phyloP scores from a whole-genome alignment of 2,797 vertebrate species.

The Sorex maritimensis region DNA sequence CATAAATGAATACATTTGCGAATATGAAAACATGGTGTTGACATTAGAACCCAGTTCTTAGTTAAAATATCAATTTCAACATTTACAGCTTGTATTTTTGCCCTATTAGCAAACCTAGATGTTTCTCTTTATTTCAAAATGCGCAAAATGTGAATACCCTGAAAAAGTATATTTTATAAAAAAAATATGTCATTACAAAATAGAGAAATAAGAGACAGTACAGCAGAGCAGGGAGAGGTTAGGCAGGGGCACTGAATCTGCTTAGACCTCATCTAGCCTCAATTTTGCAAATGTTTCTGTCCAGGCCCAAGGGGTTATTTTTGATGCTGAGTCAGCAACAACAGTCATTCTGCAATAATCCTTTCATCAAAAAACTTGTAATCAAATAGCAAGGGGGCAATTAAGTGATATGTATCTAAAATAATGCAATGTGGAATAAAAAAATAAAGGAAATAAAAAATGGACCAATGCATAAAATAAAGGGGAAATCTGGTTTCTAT shows the following conservation, averaged over 20 bases:
- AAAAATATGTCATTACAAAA: not conserved
- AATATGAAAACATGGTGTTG: not conserved
- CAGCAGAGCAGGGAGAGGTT: no score
- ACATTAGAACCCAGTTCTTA: not conserved
- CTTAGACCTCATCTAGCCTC: not conserved
- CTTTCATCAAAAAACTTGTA: not conserved
- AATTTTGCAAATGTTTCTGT: not conserved
- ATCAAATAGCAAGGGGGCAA: not conserved
- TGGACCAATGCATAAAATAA: not conserved
- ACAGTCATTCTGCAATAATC: no score
- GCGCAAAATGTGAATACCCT: no score
- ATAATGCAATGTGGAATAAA: not conserved
- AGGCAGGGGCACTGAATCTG: no score
- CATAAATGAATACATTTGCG: not conserved
- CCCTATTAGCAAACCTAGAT: no score
- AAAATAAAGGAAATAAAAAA: not conserved
- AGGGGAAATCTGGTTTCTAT: not conserved
- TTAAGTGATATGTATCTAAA: not conserved
- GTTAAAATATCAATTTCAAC: no score
- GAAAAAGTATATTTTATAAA: not conserved
- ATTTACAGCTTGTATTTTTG: no score
- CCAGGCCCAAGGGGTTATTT: no score
- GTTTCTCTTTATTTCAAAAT: no score
- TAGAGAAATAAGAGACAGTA: not conserved
- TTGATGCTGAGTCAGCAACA: no score